Conservation (phyloP, 2,888 invertebrate genomes). For the Hyalella azteca region DNA sequence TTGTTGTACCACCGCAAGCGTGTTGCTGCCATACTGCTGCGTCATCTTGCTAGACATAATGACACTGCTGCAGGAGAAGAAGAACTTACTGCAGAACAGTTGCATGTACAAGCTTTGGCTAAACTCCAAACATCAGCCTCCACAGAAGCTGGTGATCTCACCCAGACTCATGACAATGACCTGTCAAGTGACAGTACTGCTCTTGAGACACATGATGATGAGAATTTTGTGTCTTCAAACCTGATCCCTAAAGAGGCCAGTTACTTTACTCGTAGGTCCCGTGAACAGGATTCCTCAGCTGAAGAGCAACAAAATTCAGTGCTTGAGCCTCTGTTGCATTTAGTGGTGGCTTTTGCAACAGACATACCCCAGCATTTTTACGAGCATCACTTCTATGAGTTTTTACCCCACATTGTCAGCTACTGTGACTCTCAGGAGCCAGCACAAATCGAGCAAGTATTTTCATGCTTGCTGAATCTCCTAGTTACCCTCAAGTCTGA, state of each 20-base stretch:
- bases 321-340: conserved; percentile 46
- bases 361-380: conserved; percentile 53
- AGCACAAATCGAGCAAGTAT: conserved; percentile 50
- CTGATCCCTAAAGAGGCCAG: neutral
- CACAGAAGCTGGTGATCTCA: neutral
- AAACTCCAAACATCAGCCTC: neutral
- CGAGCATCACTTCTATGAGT: conserved; percentile 47
- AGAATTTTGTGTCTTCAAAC: neutral
- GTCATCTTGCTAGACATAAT: neutral
- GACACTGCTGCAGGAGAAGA: neutral
- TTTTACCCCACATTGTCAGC: conserved; percentile 39
- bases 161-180: neutral
- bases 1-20: neutral
- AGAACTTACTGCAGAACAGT: neutral
- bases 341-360: conserved; percentile 51
- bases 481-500: conserved; percentile 46
- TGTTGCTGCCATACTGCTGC: neutral
- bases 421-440: conserved; percentile 41
- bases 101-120: neutral
- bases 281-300: neutral
- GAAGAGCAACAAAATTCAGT: conserved; percentile 17
- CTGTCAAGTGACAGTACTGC: neutral
- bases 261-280: conserved; percentile 1
- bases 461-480: conserved; percentile 49
- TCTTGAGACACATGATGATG: neutral